phyloP scores from a whole-genome alignment of 2,113 vertebrate genomes.

The Procavia capensis region DNA sequence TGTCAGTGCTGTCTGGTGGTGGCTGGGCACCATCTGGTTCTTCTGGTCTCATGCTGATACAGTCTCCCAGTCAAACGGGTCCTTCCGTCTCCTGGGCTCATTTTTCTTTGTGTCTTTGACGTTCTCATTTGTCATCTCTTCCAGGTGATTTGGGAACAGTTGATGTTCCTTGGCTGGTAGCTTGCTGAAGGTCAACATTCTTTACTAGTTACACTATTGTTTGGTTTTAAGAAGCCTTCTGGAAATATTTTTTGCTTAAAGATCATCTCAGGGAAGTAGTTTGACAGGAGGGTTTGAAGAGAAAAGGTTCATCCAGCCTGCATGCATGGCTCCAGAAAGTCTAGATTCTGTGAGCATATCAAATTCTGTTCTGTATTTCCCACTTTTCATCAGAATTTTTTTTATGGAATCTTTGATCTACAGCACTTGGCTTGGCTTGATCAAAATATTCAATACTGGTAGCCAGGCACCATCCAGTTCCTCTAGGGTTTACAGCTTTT shows the following conservation, averaged over 20 bases:
- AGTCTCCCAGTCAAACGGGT: no score
- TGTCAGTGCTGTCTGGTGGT: no score
- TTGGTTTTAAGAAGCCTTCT: neutral
- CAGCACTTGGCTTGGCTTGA: no score
- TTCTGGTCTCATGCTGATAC: no score
- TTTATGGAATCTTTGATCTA: neutral
- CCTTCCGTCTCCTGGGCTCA: no score
- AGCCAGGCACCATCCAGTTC: neutral
- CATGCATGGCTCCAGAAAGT: neutral
- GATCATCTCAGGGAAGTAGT: neutral
- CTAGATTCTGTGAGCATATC: neutral
- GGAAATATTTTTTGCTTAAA: neutral
- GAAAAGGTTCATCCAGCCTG: neutral
- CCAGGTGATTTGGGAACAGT: no score
- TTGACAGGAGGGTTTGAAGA: no score
- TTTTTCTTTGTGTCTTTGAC: no score
- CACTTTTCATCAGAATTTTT: neutral
- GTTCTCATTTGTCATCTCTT: no score
- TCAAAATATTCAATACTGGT: neutral
- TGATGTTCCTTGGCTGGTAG: no score
- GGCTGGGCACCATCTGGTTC: no score
- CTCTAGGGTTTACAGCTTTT: neutral
- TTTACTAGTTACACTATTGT: neutral
- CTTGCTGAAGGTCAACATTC: neutral
- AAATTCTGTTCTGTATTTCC: neutral